Conservation (phyloP, 2,113 vertebrate species). For the Chitala chitala region DNA sequence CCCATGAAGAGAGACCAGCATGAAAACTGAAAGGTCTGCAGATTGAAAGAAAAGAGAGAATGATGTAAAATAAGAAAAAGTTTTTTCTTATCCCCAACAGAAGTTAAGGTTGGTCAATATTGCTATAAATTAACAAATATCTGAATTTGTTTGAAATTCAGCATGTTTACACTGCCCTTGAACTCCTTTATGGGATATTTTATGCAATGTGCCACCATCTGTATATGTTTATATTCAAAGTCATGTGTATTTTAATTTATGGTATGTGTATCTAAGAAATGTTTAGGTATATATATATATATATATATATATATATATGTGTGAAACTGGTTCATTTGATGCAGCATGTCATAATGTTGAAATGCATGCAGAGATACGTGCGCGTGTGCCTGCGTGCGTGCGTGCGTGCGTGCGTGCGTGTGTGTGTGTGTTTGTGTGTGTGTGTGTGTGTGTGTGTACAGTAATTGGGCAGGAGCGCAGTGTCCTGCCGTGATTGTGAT, state of each 20-base stretch:
- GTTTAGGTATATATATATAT: too few relatives aligned
- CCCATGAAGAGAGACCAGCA: neutral
- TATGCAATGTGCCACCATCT: slow-evolving; percentile 7
- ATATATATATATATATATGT: slow-evolving; percentile 7
- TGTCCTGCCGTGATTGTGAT: too few relatives aligned
- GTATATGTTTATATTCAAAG: slow-evolving; percentile 8
- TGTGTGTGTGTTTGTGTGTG: too few relatives aligned
- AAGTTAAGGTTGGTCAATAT: slow-evolving; percentile 1
- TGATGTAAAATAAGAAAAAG: neutral
- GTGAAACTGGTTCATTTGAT: neutral
- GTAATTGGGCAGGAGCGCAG: slow-evolving; percentile 4
- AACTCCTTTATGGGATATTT: neutral
- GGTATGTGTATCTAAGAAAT: too few relatives aligned
- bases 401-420: neutral
- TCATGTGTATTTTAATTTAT: too few relatives aligned
- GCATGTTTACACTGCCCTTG: slow-evolving; percentile 4
- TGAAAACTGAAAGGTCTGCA: neutral
- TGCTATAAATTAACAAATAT: neutral
- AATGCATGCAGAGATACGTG: neutral
- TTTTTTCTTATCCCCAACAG: neutral
- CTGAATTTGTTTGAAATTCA: neutral
- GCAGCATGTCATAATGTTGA: neutral
- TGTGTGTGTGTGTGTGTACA: neutral
- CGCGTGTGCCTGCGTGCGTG: too few relatives aligned
- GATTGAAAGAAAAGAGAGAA: slow-evolving; percentile 1